Percentiles rank a stretch among this genome's conserved stretches.
Conservation (phyloP, 2,113 vertebrate species). For the Cyphomyrus discorhynchus region DNA sequence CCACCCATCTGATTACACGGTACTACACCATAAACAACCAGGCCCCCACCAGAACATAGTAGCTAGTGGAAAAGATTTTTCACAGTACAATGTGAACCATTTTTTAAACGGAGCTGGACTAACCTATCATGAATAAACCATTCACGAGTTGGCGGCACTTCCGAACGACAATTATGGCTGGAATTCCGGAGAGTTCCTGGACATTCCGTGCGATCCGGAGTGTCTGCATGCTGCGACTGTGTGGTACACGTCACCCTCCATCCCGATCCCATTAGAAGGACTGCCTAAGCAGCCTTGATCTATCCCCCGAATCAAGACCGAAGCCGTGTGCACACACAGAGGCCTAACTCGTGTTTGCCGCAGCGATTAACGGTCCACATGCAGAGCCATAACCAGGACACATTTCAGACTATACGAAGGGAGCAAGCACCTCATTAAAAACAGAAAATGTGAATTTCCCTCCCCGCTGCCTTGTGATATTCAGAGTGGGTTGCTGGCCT, state of each 20-base stretch:
- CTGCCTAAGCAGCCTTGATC: background rate
- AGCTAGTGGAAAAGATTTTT: background rate
- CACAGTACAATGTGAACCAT: background rate
- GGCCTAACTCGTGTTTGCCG: background rate
- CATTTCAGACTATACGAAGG: conserved; percentile 18
- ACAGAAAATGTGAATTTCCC: background rate
- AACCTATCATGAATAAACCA: background rate
- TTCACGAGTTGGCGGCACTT: background rate
- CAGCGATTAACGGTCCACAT: background rate
- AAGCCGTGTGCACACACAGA: background rate
- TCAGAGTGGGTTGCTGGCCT: background rate
- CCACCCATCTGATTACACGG: background rate
- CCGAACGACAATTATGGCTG: background rate
- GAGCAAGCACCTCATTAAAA: background rate
- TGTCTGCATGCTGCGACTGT: background rate
- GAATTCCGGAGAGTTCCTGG: background rate
- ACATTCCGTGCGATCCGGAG: background rate
- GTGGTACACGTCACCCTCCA: background rate
- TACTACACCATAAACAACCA: background rate
- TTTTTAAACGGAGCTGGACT: background rate
- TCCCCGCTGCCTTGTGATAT: too few relatives aligned
- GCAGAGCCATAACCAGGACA: conserved; percentile 10
- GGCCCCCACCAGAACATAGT: background rate
- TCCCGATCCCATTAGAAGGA: background rate
- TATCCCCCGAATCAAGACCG: background rate